These are phyloP conservation scores for Drosophila hydei DNA, from an alignment of 1,140 invertebrate genomes.

Conservation along the genomic window DNA sequence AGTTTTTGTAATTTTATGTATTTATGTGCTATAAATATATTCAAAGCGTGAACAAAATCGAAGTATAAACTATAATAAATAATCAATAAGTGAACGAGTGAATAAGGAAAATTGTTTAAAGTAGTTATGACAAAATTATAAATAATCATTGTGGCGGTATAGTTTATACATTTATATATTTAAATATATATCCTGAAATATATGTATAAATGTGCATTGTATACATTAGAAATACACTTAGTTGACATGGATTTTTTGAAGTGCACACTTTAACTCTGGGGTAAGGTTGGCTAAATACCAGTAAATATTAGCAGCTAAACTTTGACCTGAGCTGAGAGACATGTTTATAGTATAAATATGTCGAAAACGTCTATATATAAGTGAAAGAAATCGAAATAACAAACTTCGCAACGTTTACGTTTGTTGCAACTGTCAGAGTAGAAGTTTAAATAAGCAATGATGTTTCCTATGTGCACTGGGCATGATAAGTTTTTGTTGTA, in stretches of 20 bases:
- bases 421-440: background rate
- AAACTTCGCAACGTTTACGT: background rate
- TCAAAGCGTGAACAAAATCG: slow-evolving; percentile 23
- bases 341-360: slow-evolving; percentile 23
- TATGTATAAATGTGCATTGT: background rate
- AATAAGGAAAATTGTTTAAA: slow-evolving; percentile 19
- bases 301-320: slow-evolving; percentile 27
- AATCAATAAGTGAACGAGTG: background rate
- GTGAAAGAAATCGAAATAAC: slow-evolving; percentile 14
- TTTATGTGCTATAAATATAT: slow-evolving; percentile 21
- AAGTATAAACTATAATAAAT: slow-evolving; percentile 45
- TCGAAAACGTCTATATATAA: slow-evolving; percentile 8
- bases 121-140: slow-evolving; percentile 30
- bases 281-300: slow-evolving; percentile 24
- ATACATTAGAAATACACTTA: slow-evolving; percentile 2
- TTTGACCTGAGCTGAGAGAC: slow-evolving; percentile 48
- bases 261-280: slow-evolving; percentile 6
- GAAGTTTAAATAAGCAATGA: slow-evolving; percentile 20
- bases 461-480: slow-evolving; percentile 40
- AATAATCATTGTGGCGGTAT: slow-evolving; percentile 27
- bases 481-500: slow-evolving; percentile 29
- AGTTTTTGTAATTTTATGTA: slow-evolving; percentile 17
- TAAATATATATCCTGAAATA: slow-evolving; percentile 20
- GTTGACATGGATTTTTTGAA: slow-evolving; percentile 28
- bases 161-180: slow-evolving; percentile 18